phyloP scores from a whole-genome alignment of 1,140 invertebrate species.

The Plodia interpunctella region DNA sequence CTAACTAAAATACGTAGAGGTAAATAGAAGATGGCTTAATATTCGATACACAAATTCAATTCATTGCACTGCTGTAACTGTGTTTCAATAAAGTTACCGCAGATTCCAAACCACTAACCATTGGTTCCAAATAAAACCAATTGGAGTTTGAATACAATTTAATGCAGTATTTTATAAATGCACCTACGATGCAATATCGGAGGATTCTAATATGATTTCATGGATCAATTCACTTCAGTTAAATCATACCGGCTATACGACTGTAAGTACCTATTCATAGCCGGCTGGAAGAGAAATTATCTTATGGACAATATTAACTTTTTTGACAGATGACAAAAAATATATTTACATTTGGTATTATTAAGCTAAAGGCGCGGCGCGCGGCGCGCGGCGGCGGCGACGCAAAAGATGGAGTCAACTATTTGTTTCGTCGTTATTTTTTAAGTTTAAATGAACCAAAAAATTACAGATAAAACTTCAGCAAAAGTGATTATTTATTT shows the following conservation, averaged over 20 bases:
- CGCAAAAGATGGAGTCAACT: too few relatives aligned
- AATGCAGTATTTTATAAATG: constrained; percentile 23
- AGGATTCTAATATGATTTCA: constrained; percentile 49
- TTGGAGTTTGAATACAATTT: not conserved
- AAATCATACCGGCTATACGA: constrained; percentile 24
- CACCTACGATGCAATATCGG: constrained; percentile 34
- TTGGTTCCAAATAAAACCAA: not conserved
- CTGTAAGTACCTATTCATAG: not conserved
- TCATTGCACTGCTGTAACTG: not conserved
- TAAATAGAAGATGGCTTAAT: not conserved
- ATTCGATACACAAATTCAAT: not conserved
- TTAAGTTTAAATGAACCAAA: too few relatives aligned
- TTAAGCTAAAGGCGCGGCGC: too few relatives aligned
- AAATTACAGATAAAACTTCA: too few relatives aligned
- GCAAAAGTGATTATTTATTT: too few relatives aligned
- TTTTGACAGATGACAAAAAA: too few relatives aligned
- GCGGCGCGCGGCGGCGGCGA: too few relatives aligned
- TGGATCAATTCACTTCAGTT: constrained; percentile 36
- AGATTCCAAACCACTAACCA: constrained; percentile 1
- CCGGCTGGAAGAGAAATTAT: constrained; percentile 20
- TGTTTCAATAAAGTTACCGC: not conserved
- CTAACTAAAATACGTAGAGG: too few relatives aligned
- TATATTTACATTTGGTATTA: too few relatives aligned
- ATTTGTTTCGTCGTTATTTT: too few relatives aligned
- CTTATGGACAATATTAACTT: not conserved